Conservation (phyloP, 2,888 invertebrate species). For the Diaphora mendica region DNA sequence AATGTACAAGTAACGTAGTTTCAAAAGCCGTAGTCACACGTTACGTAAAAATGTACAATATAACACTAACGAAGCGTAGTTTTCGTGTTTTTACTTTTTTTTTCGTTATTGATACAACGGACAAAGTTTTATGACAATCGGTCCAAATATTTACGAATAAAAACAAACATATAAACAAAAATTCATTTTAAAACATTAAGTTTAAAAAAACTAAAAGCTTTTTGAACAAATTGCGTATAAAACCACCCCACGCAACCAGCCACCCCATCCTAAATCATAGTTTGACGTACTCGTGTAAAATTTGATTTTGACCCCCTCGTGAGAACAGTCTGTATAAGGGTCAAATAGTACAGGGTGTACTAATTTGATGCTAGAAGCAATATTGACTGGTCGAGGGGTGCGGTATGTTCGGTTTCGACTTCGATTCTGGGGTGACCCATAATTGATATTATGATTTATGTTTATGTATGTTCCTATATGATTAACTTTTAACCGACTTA, state of each 20-base stretch:
- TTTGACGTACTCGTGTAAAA: conserved; percentile 2
- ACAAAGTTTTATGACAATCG: neutral
- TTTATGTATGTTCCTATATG: conserved; percentile 6
- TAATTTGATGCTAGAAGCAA: conserved; percentile 44
- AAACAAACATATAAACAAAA: too few species aligned
- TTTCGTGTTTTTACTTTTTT: too few species aligned
- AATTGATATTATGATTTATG: conserved; percentile 40
- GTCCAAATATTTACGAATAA: too few species aligned
- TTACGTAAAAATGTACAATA: too few species aligned
- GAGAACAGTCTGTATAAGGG: conserved; percentile 2
- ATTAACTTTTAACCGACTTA: neutral
- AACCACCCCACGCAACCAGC: conserved; percentile 1
- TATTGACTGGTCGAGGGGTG: conserved; percentile 25
- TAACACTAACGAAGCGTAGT: too few species aligned
- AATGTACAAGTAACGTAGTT: too few species aligned
- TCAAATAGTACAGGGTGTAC: conserved; percentile 17
- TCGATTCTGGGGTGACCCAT: conserved; percentile 28
- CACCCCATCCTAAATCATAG: conserved; percentile 5
- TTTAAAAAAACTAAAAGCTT: neutral
- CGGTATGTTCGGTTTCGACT: conserved; percentile 25
- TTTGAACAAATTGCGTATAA: neutral
- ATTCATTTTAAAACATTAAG: neutral
- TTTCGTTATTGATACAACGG: too few species aligned
- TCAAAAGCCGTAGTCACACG: too few species aligned
- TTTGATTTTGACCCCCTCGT: conserved; percentile 7